Percentiles rank a stretch among this genome's conserved stretches.
phyloP scores from a whole-genome alignment of 2,113 vertebrate genomes.

The human (Homo sapiens) region GRCh38 chr5:74114501-74115000 shows the following conservation, averaged over 20 bases:
- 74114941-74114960: slow-evolving; percentile 11
- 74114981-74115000: background rate
- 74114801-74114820: background rate
- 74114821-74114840: background rate
- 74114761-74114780: background rate
- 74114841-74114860: slow-evolving; percentile 7
- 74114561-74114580: background rate
- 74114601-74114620: background rate
- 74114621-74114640: background rate
- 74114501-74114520: too few species aligned
- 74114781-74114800: background rate
- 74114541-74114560: background rate
- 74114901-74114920: background rate
- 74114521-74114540: background rate
- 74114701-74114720: background rate
- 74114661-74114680: background rate
- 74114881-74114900: background rate
- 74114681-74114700: background rate
- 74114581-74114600: background rate
- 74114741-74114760: background rate
- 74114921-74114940: background rate
- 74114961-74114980: background rate
- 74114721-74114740: background rate
- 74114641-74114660: background rate
- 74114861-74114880: background rate